Percentiles rank a stretch among this genome's conserved stretches.
phyloP scores from a whole-genome alignment of 1,140 invertebrate species.

The Tenebrio molitor region DNA sequence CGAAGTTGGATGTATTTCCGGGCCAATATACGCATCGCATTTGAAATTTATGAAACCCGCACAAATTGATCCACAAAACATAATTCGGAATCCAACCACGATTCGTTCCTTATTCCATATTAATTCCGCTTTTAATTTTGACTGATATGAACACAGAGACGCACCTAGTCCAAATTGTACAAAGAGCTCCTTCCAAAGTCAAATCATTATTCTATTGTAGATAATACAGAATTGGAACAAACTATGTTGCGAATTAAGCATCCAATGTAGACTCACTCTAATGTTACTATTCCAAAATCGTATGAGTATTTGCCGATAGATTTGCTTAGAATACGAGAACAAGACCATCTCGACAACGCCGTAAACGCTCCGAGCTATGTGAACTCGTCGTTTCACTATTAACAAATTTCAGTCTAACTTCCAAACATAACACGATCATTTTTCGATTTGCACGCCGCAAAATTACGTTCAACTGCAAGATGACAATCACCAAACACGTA shows the following conservation, averaged over 20 bases:
- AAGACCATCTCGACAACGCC: slow-evolving; percentile 15
- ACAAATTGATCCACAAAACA: too few relatives aligned
- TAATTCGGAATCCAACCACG: too few relatives aligned
- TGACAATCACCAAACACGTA: not conserved
- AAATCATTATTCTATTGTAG: slow-evolving; percentile 28
- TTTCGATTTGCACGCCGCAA: slow-evolving; percentile 13
- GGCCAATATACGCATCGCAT: too few relatives aligned
- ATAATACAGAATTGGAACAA: slow-evolving; percentile 41
- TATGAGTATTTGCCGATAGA: slow-evolving; percentile 29
- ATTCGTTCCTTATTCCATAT: too few relatives aligned
- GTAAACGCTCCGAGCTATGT: slow-evolving; percentile 16
- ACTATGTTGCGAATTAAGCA: slow-evolving; percentile 43
- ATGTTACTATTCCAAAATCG: slow-evolving; percentile 41
- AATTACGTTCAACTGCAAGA: not conserved
- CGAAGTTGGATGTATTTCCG: too few relatives aligned
- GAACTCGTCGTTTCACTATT: slow-evolving; percentile 12
- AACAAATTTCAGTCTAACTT: slow-evolving; percentile 29
- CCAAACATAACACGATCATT: slow-evolving; percentile 7
- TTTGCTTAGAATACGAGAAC: slow-evolving; percentile 36
- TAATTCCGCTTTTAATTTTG: too few relatives aligned
- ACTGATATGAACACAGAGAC: too few relatives aligned
- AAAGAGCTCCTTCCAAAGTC: slow-evolving; percentile 40
- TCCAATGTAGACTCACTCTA: slow-evolving; percentile 19
- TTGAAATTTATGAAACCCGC: too few relatives aligned
- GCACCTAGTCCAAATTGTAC: not conserved